These are phyloP conservation scores for Gymnothorax javanicus DNA, from an alignment of 2,797 vertebrate genomes.

Conservation along the genomic window DNA sequence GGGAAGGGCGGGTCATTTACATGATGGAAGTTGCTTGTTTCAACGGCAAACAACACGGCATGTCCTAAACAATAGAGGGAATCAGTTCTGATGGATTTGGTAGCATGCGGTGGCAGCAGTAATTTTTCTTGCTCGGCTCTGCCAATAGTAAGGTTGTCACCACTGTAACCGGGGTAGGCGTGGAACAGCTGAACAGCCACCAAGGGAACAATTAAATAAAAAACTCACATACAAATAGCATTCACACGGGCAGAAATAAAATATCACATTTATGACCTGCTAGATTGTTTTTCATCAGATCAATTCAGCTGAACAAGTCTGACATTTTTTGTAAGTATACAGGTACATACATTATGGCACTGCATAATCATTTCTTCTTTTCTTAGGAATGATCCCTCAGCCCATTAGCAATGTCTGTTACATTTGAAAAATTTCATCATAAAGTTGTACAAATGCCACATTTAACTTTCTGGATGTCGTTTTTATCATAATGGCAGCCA, in stretches of 20 bases:
- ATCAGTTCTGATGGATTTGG: slow-evolving; percentile 28
- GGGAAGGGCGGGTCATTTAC: neutral
- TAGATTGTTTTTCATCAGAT: neutral
- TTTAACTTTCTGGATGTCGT: neutral
- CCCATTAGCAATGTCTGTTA: neutral
- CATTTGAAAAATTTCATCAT: neutral
- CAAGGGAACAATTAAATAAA: neutral
- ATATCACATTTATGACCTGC: neutral
- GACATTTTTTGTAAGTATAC: neutral
- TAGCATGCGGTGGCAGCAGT: slow-evolving; percentile 3
- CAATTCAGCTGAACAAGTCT: neutral
- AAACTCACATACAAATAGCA: neutral
- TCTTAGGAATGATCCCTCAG: neutral
- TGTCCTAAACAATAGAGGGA: slow-evolving; percentile 5
- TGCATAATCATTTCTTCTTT: neutral
- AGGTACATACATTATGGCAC: neutral
- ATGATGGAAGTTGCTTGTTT: slow-evolving; percentile 3
- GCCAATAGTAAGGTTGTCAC: neutral
- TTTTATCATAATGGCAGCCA: neutral
- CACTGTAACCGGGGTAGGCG: slow-evolving; percentile 20
- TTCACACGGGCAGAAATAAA: neutral
- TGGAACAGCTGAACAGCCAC: slow-evolving; percentile 9
- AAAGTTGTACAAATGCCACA: neutral
- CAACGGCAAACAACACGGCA: slow-evolving; percentile 18
- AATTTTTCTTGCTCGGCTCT: neutral